Base-by-base conservation (phyloP, 2,113 vertebrate species). In the Saguinus midas region DNA sequence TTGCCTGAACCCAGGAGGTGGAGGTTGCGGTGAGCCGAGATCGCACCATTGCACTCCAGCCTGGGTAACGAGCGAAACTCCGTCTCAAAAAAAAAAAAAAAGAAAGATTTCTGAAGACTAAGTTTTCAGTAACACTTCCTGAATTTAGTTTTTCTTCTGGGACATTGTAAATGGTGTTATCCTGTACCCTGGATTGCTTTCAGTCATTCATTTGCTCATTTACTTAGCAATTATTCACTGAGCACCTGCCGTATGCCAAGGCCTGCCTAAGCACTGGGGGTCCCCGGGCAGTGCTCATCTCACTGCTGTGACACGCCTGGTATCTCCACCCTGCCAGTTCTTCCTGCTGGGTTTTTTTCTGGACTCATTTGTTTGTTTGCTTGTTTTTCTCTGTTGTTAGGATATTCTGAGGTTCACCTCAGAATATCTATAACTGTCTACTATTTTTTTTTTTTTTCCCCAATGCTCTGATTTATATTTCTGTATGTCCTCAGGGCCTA, bases 271-370 rank as follows among this genome's bases (percentile, higher is more conserved):
- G 72, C 73, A 29, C 9, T 0, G 9, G 58, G 76, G 50, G 61
- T 23, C 1, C 70, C 1, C 1, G 16, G 4, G 87, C 10, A 1
- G 1, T 0, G 16, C 29, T 13, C 21, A 0, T 29, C 10, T 40
- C 57, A 0, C 68, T 58, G 35, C 29, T 27, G 32, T 16, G 12
- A 23, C 1, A 1, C 4, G 23, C 17, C 29, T 2, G 9, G 29
- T 32, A 50, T 55, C 61, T 72, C 32, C 1, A 0, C 5, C 66
- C 55, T 35, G 37, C 43, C 18, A 10, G 21, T 8, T 37, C 40
- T 35, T 91, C 50, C 17, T 20, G 4, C 37, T 29, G 16, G 37
- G 12, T 1, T 8, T 21, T 35, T 83, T 80, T 68, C 85, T 18
- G 32, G n/a, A 48, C 85, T 43, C 21, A 0, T 1, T 73, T 87